A percentile compares a stretch with the other conserved stretches of the same genome.
phyloP scores from a whole-genome alignment of 1,140 invertebrate species.

The Leptinotarsa defecta region DNA sequence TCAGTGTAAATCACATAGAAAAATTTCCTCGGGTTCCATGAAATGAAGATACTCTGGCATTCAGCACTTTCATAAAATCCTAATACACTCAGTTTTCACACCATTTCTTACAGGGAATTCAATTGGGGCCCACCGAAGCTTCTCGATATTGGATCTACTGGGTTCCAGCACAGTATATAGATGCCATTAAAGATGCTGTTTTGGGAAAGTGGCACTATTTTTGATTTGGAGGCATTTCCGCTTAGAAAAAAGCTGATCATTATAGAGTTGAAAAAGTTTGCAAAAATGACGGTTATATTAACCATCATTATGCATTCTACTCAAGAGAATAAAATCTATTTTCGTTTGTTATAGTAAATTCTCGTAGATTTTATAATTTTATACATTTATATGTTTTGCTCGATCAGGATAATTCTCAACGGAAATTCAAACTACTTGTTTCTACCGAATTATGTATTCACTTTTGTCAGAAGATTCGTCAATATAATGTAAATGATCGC shows the following conservation, averaged over 20 bases:
- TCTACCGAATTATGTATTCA: too few species aligned
- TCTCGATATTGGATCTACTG: conserved; percentile 93
- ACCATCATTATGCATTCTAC: background rate
- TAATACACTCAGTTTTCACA: background rate
- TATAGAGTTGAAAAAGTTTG: background rate
- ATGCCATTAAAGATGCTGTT: conserved; percentile 90
- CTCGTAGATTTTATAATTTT: conserved; percentile 6
- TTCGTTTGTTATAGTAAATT: background rate
- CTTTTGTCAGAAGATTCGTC: background rate
- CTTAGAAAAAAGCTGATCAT: background rate
- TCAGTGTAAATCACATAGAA: too few species aligned
- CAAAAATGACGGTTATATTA: background rate
- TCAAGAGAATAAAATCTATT: background rate
- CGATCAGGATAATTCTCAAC: too few species aligned
- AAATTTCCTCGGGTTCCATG: too few species aligned
- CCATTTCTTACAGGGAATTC: conserved; percentile 68
- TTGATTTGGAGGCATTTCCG: conserved; percentile 56
- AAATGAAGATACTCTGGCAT: too few species aligned
- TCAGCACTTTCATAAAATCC: too few species aligned
- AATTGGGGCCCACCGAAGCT: conserved; percentile 86
- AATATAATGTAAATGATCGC: background rate
- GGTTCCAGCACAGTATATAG: conserved; percentile 91
- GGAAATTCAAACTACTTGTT: too few species aligned
- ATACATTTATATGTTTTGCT: conserved; percentile 9
- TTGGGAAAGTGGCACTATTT: conserved; percentile 88